These are phyloP conservation scores for Chloromyia formosa DNA, from an alignment of 2,888 invertebrate species.

Conservation along the genomic window DNA sequence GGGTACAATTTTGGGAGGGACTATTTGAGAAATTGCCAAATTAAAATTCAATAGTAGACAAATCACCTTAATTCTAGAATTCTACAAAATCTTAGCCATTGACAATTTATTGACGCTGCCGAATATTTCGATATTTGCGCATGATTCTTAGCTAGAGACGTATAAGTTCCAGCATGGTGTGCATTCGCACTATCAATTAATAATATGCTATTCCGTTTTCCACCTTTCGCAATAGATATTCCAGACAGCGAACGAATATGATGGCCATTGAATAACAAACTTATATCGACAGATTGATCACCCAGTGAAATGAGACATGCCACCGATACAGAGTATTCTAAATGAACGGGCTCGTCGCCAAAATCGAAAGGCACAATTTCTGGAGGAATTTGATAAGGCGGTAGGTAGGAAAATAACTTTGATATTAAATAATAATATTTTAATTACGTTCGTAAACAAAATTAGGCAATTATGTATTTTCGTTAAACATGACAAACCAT, in stretches of 20 bases:
- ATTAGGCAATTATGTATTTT: too few relatives aligned
- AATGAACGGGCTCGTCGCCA: slow-evolving; percentile 75
- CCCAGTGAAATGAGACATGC: slow-evolving; percentile 79
- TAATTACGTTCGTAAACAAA: too few relatives aligned
- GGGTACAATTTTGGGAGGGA: slow-evolving; percentile 75
- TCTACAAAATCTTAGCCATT: not conserved
- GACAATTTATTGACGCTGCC: slow-evolving; percentile 57
- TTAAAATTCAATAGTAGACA: not conserved
- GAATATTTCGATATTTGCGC: slow-evolving; percentile 66
- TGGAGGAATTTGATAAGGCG: slow-evolving; percentile 73
- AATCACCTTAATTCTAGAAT: not conserved
- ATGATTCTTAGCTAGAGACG: slow-evolving; percentile 71
- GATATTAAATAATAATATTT: not conserved
- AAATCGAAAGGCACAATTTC: slow-evolving; percentile 81
- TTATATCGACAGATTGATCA: slow-evolving; percentile 72
- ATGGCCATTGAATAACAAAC: slow-evolving; percentile 68
- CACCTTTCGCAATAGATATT: slow-evolving; percentile 61
- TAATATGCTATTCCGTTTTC: slow-evolving; percentile 69
- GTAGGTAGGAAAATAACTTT: not conserved
- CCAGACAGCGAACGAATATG: slow-evolving; percentile 58
- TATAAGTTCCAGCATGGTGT: slow-evolving; percentile 72
- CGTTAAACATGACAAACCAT: slow-evolving; percentile 70
- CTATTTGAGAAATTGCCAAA: slow-evolving; percentile 60
- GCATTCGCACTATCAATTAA: slow-evolving; percentile 73
- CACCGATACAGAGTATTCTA: slow-evolving; percentile 75